Evolutionary conservation across 2,888 invertebrate genomes (phyloP), one percentile per base, ranked within the genome.

Genomic region (Plutella xylostella): DNA sequence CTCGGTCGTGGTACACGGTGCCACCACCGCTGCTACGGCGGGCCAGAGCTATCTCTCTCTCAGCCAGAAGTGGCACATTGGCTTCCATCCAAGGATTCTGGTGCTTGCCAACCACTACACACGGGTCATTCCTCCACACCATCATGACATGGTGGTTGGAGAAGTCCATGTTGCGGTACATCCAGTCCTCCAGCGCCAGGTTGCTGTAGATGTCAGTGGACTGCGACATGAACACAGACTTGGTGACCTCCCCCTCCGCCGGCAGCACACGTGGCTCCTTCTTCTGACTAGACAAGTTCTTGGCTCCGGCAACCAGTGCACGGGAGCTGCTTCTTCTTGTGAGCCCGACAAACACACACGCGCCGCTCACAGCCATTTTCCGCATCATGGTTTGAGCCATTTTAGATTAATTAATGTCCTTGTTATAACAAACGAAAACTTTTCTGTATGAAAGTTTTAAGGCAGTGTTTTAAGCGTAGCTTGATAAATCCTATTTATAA

Each of bases 71-170:
- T 2, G 89, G 85, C 2, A 94, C 78, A 70, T 98, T 93, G 1
- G 94, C 91, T 72, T 99, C 98, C 25, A 90, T 70, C 92, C 97
- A 99, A 1, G 97, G 96, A 75, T 99, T 99, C 73, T 98, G 98
- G 73, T 98, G 95, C 46, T 95, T 89, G 5, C 99, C 99, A 66
- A 98, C 90, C 4, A 99, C 97, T 44, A 99, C 94, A 66, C 96
- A 93, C 0, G 98, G 97, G 54, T 91, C 88, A 72, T 98, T 99
- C 44, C 91, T 88, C 96, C 97, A 98, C 46, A 98, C 80, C 73
- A 98, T 87, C 66, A 98, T 83, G 2, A 97, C 86, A 69, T 95
- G 93, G 64, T 93, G 92, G 48, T 91, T 88, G 4, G 87, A 86
- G 56, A 97, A 93, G 68, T 96, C 90, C 69, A 90, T 90, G 65